Conservation (phyloP, 2,888 invertebrate species). For the Plebejus anna region DNA sequence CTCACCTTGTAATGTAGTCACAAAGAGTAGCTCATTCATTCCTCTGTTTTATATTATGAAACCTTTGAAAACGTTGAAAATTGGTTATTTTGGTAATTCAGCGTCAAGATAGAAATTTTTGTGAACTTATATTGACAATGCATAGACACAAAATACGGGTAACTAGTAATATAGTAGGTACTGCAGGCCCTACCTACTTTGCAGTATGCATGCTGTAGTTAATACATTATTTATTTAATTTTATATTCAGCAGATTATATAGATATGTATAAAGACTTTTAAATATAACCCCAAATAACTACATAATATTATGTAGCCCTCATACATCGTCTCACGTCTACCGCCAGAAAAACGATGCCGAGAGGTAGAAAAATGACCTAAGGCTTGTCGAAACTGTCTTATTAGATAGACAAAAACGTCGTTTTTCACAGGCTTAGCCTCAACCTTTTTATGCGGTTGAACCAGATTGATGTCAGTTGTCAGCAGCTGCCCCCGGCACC, state of each 20-base stretch:
- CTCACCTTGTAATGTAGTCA: constrained; percentile 31
- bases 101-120: too few relatives aligned
- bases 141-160: too few relatives aligned
- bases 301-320: neutral
- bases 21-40: constrained; percentile 28
- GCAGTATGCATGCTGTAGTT: too few relatives aligned
- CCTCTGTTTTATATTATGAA: constrained; percentile 20
- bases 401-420: neutral
- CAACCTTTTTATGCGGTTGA: constrained; percentile 11
- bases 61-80: neutral
- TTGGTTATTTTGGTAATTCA: neutral
- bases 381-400: neutral
- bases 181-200: too few relatives aligned
- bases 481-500: neutral
- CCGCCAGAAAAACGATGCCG: neutral
- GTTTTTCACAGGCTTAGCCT: neutral
- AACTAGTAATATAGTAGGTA: too few relatives aligned
- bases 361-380: neutral
- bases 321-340: neutral
- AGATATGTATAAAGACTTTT: too few relatives aligned
- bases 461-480: constrained; percentile 1
- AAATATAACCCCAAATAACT: too few relatives aligned
- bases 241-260: too few relatives aligned
- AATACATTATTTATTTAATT: too few relatives aligned
- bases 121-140: too few relatives aligned